These are phyloP conservation scores for Papilio aristodemus DNA, from an alignment of 1,140 invertebrate species.

Conservation along the genomic window DNA sequence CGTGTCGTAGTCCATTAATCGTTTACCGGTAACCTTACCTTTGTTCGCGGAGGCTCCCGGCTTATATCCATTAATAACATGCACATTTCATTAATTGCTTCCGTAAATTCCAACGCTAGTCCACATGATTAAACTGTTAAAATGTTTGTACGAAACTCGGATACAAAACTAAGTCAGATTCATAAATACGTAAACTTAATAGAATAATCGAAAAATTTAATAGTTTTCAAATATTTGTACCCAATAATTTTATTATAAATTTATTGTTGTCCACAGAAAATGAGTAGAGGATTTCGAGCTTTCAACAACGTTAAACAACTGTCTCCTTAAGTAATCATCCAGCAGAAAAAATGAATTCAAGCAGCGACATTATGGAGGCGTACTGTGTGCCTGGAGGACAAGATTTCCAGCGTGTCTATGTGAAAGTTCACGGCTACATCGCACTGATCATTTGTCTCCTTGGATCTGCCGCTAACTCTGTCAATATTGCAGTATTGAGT, in stretches of 20 bases:
- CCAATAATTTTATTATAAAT: too few species aligned
- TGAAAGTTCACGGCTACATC: slow-evolving; percentile 73
- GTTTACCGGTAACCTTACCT: slow-evolving; percentile 1
- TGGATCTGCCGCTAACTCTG: slow-evolving; percentile 93
- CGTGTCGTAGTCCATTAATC: background rate
- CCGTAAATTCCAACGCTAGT: background rate
- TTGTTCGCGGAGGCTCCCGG: background rate
- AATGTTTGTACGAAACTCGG: background rate
- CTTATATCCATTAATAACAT: slow-evolving; percentile 5
- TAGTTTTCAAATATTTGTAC: too few species aligned
- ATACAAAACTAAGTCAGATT: too few species aligned
- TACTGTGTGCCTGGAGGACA: slow-evolving; percentile 74
- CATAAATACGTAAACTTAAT: too few species aligned
- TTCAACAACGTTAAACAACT: background rate
- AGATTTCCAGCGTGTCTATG: slow-evolving; percentile 68
- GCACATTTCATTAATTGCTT: slow-evolving; percentile 2
- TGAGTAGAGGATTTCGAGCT: background rate
- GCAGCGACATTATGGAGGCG: slow-evolving; percentile 38
- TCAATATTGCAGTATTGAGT: slow-evolving; percentile 96
- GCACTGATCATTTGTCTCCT: slow-evolving; percentile 90
- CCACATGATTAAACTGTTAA: background rate
- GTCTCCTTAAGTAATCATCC: slow-evolving; percentile 38
- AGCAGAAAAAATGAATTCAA: slow-evolving; percentile 38
- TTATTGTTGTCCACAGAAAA: background rate
- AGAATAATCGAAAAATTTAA: too few species aligned